Base-by-base conservation (phyloP, 1,140 invertebrate species). In the Leguminivora glycinivorella region DNA sequence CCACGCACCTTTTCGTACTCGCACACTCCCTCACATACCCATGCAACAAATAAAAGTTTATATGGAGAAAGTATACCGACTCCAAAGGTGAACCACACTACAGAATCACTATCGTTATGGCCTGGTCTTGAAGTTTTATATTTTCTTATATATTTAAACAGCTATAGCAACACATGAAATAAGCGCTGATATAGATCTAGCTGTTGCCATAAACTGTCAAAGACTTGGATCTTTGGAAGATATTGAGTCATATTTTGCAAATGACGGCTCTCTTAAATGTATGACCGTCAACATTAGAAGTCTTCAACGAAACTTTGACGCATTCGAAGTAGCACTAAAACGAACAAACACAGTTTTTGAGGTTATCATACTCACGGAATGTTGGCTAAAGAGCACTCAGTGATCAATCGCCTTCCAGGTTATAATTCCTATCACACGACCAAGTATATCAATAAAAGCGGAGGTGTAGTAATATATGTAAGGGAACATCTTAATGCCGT, bases 321-420 rank as follows among this genome's bases (percentile, higher is more conserved):
- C 25, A n/a, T 63, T 63, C n/a, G 25, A 31, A 14, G 58, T 31
- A 14, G 25, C 31, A 4, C 14, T 63, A 31, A 63, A 63, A 31
- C 58, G 58, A 14, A 29, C n/a, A 0, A 31, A 63, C 24, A 31
- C 17, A 3, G 10, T 14, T 2, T 63, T 31, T 31, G 58, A 63
- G 2, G 58, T 63, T 31, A 68, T 68, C 31, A 17, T 68, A 17
- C 67, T 68, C 4, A 68, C 67, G 1, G 67, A 68, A 68, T 68
- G 67, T 24, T 47, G 67, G 31, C 31, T 68, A 43, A 43, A 2
- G 19, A 68, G 43, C 4, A 3, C 17, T 43, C 67, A 43, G 5
- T 25, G 14, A 43, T 68, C 24, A 68, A 68, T 22, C 19, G 22
- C 9, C 22, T 68, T 4, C 25, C 25, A 2, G 67, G 67, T 38